A percentile compares a stretch with the other conserved stretches of the same genome.
phyloP scores from a whole-genome alignment of 2,113 vertebrate species.

The Coregonus clupeaformis region DNA sequence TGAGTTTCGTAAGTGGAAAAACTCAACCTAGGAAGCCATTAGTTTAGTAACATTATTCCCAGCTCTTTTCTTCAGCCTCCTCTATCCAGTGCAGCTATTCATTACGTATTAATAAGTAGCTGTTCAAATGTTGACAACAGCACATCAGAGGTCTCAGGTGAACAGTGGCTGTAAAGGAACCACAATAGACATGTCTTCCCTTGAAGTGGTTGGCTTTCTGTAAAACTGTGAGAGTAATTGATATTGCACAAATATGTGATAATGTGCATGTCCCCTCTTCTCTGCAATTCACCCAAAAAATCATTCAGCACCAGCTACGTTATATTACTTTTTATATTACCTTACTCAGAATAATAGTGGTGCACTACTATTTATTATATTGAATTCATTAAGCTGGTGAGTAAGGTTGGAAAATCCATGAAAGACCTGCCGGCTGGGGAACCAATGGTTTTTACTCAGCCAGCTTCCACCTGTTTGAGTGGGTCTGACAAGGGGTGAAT shows the following conservation, averaged over 20 bases:
- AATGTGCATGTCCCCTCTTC: conserved; percentile 35
- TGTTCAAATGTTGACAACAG: no score
- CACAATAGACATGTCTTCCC: no score
- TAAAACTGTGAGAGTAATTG: conserved; percentile 33
- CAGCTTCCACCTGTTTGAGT: conserved; percentile 31
- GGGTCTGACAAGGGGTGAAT: conserved; percentile 39
- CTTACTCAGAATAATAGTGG: conserved; percentile 59
- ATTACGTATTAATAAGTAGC: no score
- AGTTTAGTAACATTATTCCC: no score
- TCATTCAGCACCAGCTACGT: conserved; percentile 40
- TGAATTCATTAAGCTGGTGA: conserved; percentile 52
- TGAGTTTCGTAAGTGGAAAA: no score
- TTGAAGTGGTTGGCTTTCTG: no score
- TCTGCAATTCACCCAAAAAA: not conserved
- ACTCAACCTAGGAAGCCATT: no score
- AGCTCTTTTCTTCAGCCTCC: no score
- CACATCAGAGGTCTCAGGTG: no score
- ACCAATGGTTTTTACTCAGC: not conserved
- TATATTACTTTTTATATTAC: conserved; percentile 62
- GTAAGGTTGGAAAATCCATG: conserved; percentile 26
- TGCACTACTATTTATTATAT: conserved; percentile 54
- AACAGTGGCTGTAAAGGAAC: no score
- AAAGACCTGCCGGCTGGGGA: conserved; percentile 11
- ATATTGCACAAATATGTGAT: conserved; percentile 37
- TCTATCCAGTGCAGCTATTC: no score